phyloP scores from a whole-genome alignment of 2,888 invertebrate species.

The Agonopterix heracliana region DNA sequence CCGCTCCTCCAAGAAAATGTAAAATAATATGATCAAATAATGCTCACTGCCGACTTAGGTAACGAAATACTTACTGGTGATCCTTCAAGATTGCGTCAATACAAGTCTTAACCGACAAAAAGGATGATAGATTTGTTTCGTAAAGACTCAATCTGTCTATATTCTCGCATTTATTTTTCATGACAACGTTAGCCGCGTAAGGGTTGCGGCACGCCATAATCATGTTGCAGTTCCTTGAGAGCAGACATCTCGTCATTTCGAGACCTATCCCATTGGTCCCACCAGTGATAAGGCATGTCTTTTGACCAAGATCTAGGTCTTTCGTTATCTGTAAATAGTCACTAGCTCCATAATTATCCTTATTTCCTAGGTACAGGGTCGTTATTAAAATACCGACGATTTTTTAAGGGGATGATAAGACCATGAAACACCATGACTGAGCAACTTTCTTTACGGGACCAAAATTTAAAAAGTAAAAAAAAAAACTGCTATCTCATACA shows the following conservation, averaged over 20 bases:
- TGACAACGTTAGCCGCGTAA: conserved; percentile 71
- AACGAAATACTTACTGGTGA: conserved; percentile 29
- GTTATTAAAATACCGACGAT: no score
- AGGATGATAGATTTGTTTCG: conserved; percentile 53
- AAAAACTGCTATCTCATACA: no score
- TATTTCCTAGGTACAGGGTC: background rate
- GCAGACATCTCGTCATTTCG: conserved; percentile 90
- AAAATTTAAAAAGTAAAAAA: no score
- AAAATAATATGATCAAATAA: no score
- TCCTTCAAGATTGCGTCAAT: conserved; percentile 36
- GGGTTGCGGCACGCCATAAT: conserved; percentile 89
- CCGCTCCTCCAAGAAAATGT: no score
- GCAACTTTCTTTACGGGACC: no score
- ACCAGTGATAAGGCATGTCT: conserved; percentile 92
- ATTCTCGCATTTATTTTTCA: conserved; percentile 32
- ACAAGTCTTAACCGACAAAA: conserved; percentile 52
- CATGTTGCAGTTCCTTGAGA: conserved; percentile 87
- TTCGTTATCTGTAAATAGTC: conserved; percentile 77
- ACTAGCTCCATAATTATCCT: background rate
- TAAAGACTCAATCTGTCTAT: conserved; percentile 34
- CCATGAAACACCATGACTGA: no score
- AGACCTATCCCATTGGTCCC: conserved; percentile 95
- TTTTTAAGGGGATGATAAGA: no score
- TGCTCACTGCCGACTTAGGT: no score
- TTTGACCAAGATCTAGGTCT: conserved; percentile 87